These are phyloP conservation scores for Teleopsis dalmanni DNA, from an alignment of 1,140 invertebrate genomes.

Conservation along the genomic window DNA sequence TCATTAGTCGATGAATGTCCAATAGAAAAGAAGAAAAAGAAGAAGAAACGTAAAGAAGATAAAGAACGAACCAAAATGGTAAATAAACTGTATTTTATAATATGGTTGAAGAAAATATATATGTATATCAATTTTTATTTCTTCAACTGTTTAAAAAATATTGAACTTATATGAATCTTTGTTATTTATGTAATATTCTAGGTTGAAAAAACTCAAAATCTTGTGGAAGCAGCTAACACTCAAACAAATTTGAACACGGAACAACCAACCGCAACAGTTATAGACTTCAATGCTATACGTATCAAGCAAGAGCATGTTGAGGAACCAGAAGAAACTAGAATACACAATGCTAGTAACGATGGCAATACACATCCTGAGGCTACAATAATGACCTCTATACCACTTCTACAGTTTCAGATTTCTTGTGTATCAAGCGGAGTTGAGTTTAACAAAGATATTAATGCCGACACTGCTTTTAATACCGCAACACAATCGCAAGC, in stretches of 20 bases:
- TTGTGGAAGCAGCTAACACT: not conserved
- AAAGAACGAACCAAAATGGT: not conserved
- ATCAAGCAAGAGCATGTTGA: constrained; percentile 31
- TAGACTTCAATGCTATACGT: too few relatives aligned
- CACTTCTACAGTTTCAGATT: constrained; percentile 27
- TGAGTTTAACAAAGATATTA: constrained; percentile 6
- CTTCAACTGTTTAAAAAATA: not conserved
- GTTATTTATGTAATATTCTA: not conserved
- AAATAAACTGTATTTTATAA: too few relatives aligned
- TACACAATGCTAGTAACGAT: not conserved
- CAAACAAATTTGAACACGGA: not conserved
- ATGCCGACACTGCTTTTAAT: not conserved
- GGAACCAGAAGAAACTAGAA: constrained; percentile 2
- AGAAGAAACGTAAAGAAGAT: constrained; percentile 40
- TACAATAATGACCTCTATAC: constrained; percentile 36
- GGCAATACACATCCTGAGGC: constrained; percentile 3
- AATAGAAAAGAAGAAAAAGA: constrained; percentile 17
- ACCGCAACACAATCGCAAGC: not conserved
- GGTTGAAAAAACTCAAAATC: not conserved
- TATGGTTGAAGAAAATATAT: too few relatives aligned
- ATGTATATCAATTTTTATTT: not conserved
- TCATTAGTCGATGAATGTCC: constrained; percentile 28
- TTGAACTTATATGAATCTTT: not conserved
- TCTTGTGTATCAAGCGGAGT: constrained; percentile 12
- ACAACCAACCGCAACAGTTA: constrained; percentile 33